Conservation (phyloP, 2,888 invertebrate genomes). For the Volucella zonaria region DNA sequence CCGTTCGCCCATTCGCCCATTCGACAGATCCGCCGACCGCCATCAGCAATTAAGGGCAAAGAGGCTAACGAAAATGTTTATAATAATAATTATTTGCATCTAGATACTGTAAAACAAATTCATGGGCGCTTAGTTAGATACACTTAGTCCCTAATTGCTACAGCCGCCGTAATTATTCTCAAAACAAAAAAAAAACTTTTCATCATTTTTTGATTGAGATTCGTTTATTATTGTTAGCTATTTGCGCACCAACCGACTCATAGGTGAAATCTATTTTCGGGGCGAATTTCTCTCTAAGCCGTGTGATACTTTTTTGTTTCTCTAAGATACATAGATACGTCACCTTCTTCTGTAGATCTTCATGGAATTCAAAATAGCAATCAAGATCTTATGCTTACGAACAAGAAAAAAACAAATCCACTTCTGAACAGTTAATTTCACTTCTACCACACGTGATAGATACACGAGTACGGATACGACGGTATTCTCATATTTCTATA, state of each 20-base stretch:
- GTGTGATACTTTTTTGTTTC: constrained; percentile 17
- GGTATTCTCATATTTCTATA: too few species aligned
- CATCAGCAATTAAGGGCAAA: constrained; percentile 35
- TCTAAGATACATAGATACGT: constrained; percentile 31
- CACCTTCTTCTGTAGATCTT: background rate
- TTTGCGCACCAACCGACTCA: constrained; percentile 48
- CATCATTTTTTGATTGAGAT: constrained; percentile 6
- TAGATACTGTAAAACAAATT: constrained; percentile 8
- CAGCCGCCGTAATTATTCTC: background rate
- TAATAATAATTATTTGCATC: constrained; percentile 53
- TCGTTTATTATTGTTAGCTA: constrained; percentile 6
- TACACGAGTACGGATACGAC: too few species aligned
- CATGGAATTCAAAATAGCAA: constrained; percentile 39
- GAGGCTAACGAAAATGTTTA: constrained; percentile 38
- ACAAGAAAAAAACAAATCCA: background rate
- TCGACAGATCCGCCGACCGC: background rate
- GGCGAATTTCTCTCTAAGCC: constrained; percentile 41
- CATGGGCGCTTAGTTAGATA: background rate
- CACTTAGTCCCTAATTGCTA: constrained; percentile 10
- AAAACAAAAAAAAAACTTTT: too few species aligned
- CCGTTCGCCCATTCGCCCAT: too few species aligned
- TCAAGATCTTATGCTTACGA: constrained; percentile 39
- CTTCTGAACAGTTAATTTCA: constrained; percentile 66
- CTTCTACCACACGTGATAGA: constrained; percentile 25
- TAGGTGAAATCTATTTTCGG: constrained; percentile 70